Base-by-base conservation (phyloP, 2,888 invertebrate species). In the Chesias legatella region DNA sequence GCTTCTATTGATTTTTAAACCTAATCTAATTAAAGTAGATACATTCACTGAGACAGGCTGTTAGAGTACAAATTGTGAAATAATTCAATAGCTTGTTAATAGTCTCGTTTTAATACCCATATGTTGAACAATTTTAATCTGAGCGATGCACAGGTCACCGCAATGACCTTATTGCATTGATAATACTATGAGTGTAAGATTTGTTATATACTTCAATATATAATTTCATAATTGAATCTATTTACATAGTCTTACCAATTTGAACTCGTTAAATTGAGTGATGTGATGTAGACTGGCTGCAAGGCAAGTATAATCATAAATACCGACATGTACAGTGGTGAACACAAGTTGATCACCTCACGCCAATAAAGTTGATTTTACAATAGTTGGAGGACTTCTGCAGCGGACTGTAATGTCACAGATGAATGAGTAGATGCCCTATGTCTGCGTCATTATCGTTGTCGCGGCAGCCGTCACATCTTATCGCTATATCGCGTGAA, bases 401-500 rank as follows among this genome's bases (percentile, higher is more conserved):
- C 32, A 39, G 40, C 38, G 20, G 35, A 40, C 42, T 48, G 43
- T 45, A 43, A 31, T 17, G 22, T 3, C 10, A 26, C 39, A 44
- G 48, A 48, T 32, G 37, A 32, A 24, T n/a, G 10, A 36, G 20
- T 20, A 47, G 36, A 30, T 25, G 11, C 6, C 6, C 20, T 35
- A 26, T 6, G 26, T 35, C 41, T 47, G 53, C 52, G 49, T 60
- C 57, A 55, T 43, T 29, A 42, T 43, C 21, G 11, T 33, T 33
- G 43, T 40, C 55, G 58, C 9, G 13, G 23, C 31, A 27, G 35
- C 40, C 45, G 40, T 65, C 60, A 56, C 44, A 56, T 53, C 57
- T 68, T 70, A 72, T 72, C 72, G 61, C 51, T 48, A 51, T 36
- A 57, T 54, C 50, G 48, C 40, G 51, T 72, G 70, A 71, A 48